Evolutionary conservation across 2,888 invertebrate species (phyloP).

Genomic region (Galeruca laticollis): DNA sequence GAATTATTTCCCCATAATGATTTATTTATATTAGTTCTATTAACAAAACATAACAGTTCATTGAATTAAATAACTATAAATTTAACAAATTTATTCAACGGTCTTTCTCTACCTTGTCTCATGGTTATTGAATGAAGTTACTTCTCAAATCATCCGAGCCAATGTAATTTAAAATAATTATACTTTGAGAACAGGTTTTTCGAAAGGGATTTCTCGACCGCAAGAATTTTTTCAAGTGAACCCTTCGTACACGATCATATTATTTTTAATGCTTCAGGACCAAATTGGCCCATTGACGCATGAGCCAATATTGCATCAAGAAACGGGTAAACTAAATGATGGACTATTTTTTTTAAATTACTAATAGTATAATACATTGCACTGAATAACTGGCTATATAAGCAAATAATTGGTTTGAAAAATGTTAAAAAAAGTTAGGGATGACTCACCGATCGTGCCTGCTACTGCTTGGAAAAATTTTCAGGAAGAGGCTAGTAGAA

Average conservation of each 20-base stretch:
- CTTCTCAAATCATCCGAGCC: neutral
- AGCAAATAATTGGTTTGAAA: too few relatives aligned
- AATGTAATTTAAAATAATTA: conserved; percentile 6
- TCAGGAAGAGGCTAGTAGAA: too few relatives aligned
- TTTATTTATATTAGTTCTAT: neutral
- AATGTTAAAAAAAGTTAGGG: too few relatives aligned
- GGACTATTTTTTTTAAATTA: too few relatives aligned
- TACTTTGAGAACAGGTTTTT: conserved; percentile 4
- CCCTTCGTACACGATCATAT: neutral
- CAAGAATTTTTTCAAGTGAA: neutral
- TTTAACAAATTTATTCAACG: conserved; percentile 3
- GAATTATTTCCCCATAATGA: neutral
- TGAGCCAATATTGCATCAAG: neutral
- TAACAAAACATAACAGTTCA: conserved; percentile 1
- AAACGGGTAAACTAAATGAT: too few relatives aligned
- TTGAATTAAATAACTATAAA: neutral
- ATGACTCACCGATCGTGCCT: too few relatives aligned
- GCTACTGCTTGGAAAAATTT: too few relatives aligned
- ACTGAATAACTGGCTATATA: too few relatives aligned
- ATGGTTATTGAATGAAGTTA: neutral
- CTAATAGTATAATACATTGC: too few relatives aligned
- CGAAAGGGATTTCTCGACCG: conserved; percentile 5
- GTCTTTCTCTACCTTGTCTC: neutral
- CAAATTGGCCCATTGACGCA: neutral
- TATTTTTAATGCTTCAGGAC: neutral